Base-by-base conservation (phyloP, 1,140 invertebrate genomes). In the Ceratina australensis region DNA sequence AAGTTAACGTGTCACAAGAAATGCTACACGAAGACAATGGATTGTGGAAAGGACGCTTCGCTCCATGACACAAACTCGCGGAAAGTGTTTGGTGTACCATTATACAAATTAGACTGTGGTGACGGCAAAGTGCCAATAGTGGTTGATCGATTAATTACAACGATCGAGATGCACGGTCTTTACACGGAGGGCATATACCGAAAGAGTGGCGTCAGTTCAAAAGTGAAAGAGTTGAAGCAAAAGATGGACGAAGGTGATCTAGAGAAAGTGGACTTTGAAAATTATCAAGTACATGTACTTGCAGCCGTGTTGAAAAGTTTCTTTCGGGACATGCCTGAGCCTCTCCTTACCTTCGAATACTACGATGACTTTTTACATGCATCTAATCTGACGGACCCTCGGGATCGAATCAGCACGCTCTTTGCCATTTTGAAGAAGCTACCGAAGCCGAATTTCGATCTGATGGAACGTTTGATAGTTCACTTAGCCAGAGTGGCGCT, bases 1-100 rank as follows among this genome's bases (percentile, higher is more conserved):
- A 98, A 97, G 90, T 92, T 98, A 65, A 97, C 97, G 0, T 98
- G 97, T 87, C 98, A 99, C 91, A 98, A 98, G 90, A 99, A 98
- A 89, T 99, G 98, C 91, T 96, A 97, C 86, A 93, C 93, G 66
- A 97, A 96, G 87, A 93, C 94, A 8, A 91, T 93, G 3, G 92
- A 93, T 54, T 95, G 95, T 80, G 93, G 94, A 16, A 95, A 95
- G 81, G 94, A 95, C 66, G 93, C 92, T 3, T 81, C 86, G 13
- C 26, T 88, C 15, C 72, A 85, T 52, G 94, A 94, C 75, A 91
- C 91, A 3, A 94, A 94, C 74, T 93, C 93, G 2, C 91, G 93
- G 4, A 93, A 94, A 84, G 95, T 98, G 15, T 98, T 98, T 87
- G 96, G 96, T 7, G 95, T 96, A 20, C 95, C 96, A 10, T 89